Conservation (phyloP, 2,888 invertebrate species). For the Melieria omissa region DNA sequence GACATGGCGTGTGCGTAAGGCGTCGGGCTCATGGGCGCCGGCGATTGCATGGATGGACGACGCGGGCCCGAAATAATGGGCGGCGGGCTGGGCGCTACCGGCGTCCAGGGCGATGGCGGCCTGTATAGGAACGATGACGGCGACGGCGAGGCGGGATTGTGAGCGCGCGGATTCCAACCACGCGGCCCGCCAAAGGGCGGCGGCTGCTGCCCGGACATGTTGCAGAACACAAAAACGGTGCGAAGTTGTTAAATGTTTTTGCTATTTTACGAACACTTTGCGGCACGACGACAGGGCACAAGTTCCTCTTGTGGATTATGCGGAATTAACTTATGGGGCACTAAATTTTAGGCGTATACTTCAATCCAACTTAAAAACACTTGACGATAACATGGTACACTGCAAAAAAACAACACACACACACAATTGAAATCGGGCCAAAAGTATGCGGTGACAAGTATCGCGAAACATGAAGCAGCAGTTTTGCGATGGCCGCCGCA, state of each 20-base stretch:
- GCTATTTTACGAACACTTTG: too few species aligned
- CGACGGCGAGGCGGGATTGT: slow-evolving; percentile 62
- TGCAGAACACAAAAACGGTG: background rate
- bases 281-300: background rate
- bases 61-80: slow-evolving; percentile 75
- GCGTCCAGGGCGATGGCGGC: slow-evolving; percentile 78
- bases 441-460: background rate
- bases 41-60: slow-evolving; percentile 66
- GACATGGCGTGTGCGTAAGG: slow-evolving; percentile 66
- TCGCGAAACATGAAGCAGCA: slow-evolving; percentile 2
- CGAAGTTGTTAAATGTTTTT: too few species aligned
- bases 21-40: slow-evolving; percentile 52
- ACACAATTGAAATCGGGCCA: background rate
- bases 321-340: background rate
- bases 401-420: slow-evolving; percentile 1
- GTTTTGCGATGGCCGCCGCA: slow-evolving; percentile 1
- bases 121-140: slow-evolving; percentile 76
- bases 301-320: background rate
- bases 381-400: slow-evolving; percentile 33
- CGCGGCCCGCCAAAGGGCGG: slow-evolving; percentile 62
- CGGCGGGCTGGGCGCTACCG: slow-evolving; percentile 75
- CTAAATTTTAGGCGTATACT: background rate
- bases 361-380: slow-evolving; percentile 26
- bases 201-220: slow-evolving; percentile 65
- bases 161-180: slow-evolving; percentile 64